These are phyloP conservation scores for Apodemia mormo DNA, from an alignment of 2,888 invertebrate species.

Conservation along the genomic window DNA sequence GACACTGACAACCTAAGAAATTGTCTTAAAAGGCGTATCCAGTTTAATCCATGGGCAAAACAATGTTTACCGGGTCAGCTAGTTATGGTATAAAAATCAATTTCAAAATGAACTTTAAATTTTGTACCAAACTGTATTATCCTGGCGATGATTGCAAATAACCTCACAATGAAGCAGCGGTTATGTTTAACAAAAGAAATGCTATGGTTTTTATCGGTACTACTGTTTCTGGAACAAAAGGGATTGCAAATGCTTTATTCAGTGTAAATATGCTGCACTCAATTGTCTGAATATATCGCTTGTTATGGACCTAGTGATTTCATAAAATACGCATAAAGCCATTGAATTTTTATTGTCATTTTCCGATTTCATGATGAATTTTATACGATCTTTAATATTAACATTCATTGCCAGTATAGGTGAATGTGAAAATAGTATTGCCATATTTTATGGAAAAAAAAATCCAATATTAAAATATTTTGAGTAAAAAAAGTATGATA, in stretches of 20 bases:
- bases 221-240: conserved; percentile 34
- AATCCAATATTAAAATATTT: too few species aligned
- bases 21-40: too few species aligned
- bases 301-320: conserved; percentile 29
- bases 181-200: conserved; percentile 33
- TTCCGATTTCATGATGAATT: conserved; percentile 6
- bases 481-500: too few species aligned
- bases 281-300: conserved; percentile 30
- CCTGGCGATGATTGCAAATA: neutral
- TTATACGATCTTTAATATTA: neutral
- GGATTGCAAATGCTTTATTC: conserved; percentile 40
- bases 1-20: too few species aligned
- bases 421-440: too few species aligned
- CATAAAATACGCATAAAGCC: conserved; percentile 14
- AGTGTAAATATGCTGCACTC: conserved; percentile 35
- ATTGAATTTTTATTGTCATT: conserved; percentile 5
- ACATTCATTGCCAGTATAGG: neutral
- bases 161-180: conserved; percentile 10
- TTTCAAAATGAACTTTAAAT: neutral
- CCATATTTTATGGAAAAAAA: too few species aligned
- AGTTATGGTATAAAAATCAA: too few species aligned
- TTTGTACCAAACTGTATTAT: neutral
- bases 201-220: conserved; percentile 35
- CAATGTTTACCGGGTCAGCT: too few species aligned
- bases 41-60: too few species aligned